Conservation (phyloP, 2,888 invertebrate species). For the Xestoiulus laeticollis region DNA sequence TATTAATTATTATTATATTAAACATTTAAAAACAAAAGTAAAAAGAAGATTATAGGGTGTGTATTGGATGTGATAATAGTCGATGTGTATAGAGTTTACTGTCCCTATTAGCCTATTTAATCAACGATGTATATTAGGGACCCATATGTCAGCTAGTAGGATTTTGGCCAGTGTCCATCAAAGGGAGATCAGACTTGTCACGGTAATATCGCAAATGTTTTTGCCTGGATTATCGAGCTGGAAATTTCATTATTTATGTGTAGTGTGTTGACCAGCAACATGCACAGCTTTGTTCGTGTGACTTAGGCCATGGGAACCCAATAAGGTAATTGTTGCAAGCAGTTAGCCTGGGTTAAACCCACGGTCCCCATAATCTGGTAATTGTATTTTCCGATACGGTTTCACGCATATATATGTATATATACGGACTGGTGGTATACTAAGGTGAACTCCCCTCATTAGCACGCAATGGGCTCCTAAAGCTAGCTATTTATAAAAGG, state of each 20-base stretch:
- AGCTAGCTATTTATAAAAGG: background rate
- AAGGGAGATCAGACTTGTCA: background rate
- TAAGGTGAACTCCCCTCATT: slow-evolving; percentile 33
- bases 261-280: background rate
- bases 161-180: slow-evolving; percentile 8
- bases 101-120: no score
- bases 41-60: no score
- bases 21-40: no score
- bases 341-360: background rate
- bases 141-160: background rate
- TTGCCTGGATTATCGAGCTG: slow-evolving; percentile 20
- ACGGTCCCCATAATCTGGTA: background rate
- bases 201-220: background rate
- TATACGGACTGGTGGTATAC: background rate
- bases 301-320: background rate
- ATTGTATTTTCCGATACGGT: background rate
- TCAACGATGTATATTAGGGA: no score
- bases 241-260: slow-evolving; percentile 24
- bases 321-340: slow-evolving; percentile 9
- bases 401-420: no score
- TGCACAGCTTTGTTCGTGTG: background rate
- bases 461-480: slow-evolving; percentile 1
- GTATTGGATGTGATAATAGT: no score
- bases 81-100: no score
- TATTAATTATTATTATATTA: no score